phyloP scores from a whole-genome alignment of 2,113 vertebrate genomes.

The Grammomys surdaster region DNA sequence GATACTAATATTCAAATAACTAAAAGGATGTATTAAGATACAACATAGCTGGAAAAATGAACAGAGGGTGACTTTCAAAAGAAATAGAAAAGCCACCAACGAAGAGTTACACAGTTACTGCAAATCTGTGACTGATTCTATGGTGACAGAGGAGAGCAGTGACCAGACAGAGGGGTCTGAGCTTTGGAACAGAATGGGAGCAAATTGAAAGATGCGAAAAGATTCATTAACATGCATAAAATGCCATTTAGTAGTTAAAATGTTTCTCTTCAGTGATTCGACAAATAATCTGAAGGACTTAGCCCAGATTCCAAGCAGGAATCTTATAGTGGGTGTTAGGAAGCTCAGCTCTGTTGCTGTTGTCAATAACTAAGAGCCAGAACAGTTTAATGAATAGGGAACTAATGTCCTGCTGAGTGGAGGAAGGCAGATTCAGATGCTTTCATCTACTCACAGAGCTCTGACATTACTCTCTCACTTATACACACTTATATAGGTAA shows the following conservation, averaged over 20 bases:
- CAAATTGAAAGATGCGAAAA: background rate
- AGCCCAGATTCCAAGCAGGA: background rate
- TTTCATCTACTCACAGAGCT: background rate
- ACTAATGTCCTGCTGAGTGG: background rate
- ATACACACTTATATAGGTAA: background rate
- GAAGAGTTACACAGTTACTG: background rate
- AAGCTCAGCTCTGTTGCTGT: background rate
- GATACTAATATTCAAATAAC: background rate
- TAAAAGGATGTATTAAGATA: constrained; percentile 25
- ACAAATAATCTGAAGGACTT: background rate
- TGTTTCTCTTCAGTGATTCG: constrained; percentile 20
- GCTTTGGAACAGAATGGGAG: background rate
- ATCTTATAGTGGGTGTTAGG: background rate
- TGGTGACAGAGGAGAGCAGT: background rate
- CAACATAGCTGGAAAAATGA: background rate
- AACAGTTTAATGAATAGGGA: background rate
- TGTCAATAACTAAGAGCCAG: background rate
- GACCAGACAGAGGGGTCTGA: background rate
- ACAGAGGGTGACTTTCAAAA: background rate
- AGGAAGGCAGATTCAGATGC: background rate
- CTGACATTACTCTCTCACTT: background rate
- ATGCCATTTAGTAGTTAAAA: background rate
- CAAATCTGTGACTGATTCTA: background rate
- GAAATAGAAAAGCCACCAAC: background rate
- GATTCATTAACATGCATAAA: background rate